Evolutionary conservation across 2,113 vertebrate genomes (phyloP).

Genomic region (Salvelinus sp.): DNA sequence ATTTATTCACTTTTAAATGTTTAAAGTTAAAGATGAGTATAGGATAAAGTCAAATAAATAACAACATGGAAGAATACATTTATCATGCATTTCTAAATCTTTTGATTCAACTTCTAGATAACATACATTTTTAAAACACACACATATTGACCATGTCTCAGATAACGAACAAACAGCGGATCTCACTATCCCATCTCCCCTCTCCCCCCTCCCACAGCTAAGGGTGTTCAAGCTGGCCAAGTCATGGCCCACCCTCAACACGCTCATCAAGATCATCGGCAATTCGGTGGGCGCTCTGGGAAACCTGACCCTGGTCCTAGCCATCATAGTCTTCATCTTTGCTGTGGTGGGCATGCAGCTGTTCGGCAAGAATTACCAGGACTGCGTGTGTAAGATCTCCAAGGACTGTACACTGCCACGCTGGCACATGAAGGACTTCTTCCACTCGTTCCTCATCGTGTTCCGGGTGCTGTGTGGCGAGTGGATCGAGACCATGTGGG

Average conservation of each 20-base stretch:
- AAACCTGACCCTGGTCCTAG: constrained; percentile 93
- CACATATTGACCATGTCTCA: not conserved
- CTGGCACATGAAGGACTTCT: constrained; percentile 98
- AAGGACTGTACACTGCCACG: constrained; percentile 84
- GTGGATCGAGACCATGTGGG: constrained; percentile 99
- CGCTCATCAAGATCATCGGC: constrained; percentile 96
- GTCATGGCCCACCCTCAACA: constrained; percentile 97
- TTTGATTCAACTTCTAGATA: too few relatives aligned
- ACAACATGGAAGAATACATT: too few relatives aligned
- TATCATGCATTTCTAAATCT: too few relatives aligned
- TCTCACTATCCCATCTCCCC: not conserved
- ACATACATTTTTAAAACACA: too few relatives aligned
- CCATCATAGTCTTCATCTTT: constrained; percentile 98
- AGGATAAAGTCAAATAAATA: too few relatives aligned
- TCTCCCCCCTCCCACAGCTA: constrained; percentile 73
- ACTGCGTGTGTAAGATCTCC: constrained; percentile 85
- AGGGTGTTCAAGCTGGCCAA: constrained; percentile 96
- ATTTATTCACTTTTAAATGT: too few relatives aligned
- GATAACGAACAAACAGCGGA: constrained; percentile 57
- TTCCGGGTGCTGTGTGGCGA: constrained; percentile 94
- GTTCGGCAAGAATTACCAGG: constrained; percentile 91
- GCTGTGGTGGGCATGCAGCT: constrained; percentile 98
- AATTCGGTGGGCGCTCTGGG: constrained; percentile 96
- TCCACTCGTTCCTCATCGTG: constrained; percentile 91
- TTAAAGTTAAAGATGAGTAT: too few relatives aligned